Base-by-base conservation (phyloP, 2,888 invertebrate genomes). In the Sipunculus nudus region DNA sequence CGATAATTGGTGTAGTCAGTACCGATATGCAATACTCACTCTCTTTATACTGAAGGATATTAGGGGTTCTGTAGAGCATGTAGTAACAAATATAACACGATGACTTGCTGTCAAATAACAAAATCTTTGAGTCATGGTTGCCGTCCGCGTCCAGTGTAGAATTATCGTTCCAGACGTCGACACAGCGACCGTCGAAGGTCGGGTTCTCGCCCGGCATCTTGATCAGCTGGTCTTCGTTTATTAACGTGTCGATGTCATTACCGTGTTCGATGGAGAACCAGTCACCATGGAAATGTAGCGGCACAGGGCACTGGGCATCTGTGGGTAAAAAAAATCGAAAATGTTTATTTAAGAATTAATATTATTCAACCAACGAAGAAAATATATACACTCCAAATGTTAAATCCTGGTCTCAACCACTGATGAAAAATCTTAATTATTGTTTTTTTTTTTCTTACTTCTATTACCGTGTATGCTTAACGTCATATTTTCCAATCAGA, bases 191-290 rank as follows among this genome's bases (percentile, higher is more conserved):
- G 2, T 60, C 53, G 25, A 64, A 47, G 16, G 23, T 21, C 19
- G 49, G 46, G 32, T 62, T 65, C 10, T 25, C 8, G 46, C 35
- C 10, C 35, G 10, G 10, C 16, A 16, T 13, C 13, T 49, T 52
- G 21, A 21, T 28, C 4, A 50, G 71, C 19, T 48, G 55, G 5
- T 67, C 45, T 1, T 43, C 58, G 26, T 71, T 70, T 25, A 78
- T 72, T 5, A 63, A n/a, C 2, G 76, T 76, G 21, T 67, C 40
- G 5, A 67, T 69, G 28, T 59, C 63, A 28, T 71, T 68, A 5
- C 63, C 65, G 3, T 53, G 53, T 53, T 78, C 77, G 61, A 72
- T 72, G 19, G 75, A 75, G 66, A 75, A 79, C 71, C 69, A 79
- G 48, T 72, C 70, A 16, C 77, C 79, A n/a, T 55, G 39, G 43